A percentile compares a stretch with the other conserved stretches of the same genome.
These are phyloP conservation scores for Gobiocypris rarus DNA, from an alignment of 2,113 vertebrate species.

Conservation along the genomic window DNA sequence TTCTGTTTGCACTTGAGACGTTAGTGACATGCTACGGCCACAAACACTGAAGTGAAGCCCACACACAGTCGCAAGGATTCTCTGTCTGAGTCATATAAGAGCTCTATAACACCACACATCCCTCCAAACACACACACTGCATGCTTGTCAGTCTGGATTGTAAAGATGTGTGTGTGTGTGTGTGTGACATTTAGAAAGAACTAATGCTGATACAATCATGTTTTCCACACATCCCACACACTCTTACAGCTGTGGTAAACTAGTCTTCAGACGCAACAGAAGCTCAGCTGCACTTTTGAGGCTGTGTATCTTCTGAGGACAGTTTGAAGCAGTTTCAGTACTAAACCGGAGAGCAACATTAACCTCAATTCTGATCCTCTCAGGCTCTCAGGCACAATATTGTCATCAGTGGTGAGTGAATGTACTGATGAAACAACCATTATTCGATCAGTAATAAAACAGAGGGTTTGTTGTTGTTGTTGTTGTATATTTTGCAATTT, in stretches of 20 bases:
- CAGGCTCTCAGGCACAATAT: not conserved
- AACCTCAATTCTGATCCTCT: constrained; percentile 34
- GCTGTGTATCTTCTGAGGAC: constrained; percentile 12
- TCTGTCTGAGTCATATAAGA: constrained; percentile 76
- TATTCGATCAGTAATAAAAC: not conserved
- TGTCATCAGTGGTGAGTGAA: not conserved
- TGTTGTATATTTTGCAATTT: not conserved
- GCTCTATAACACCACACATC: constrained; percentile 69
- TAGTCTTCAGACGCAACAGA: constrained; percentile 25
- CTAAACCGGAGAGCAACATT: constrained; percentile 3
- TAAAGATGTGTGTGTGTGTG: constrained; percentile 49
- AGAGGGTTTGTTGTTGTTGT: not conserved
- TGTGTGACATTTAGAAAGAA: constrained; percentile 56
- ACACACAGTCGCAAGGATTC: constrained; percentile 71
- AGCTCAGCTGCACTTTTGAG: constrained; percentile 29
- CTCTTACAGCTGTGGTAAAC: constrained; percentile 54
- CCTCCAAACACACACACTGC: constrained; percentile 61
- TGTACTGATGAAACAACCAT: not conserved
- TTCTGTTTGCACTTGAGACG: constrained; percentile 23
- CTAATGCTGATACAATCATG: constrained; percentile 60
- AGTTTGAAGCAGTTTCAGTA: constrained; percentile 15
- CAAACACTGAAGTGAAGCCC: constrained; percentile 63
- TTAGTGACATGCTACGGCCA: constrained; percentile 26
- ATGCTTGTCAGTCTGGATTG: constrained; percentile 37
- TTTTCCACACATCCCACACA: constrained; percentile 56